Conservation (phyloP, 2,888 invertebrate genomes). For the Drosophila formosana region DNA sequence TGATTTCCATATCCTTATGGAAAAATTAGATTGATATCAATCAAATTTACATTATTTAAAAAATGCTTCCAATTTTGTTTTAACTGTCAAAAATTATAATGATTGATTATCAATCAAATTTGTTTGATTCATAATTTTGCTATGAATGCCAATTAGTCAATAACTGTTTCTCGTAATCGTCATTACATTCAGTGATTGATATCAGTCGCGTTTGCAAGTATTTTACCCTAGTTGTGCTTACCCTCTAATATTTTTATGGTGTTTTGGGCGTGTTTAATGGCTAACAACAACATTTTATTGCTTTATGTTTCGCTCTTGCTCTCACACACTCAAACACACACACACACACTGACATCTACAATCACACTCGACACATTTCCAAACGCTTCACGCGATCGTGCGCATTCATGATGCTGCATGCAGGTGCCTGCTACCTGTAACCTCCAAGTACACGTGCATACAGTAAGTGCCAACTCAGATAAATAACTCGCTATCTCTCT, state of each 20-base stretch:
- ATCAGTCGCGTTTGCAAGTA: slow-evolving; percentile 39
- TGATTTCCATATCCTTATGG: no score
- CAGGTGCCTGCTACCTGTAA: slow-evolving; percentile 88
- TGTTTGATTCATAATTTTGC: no score
- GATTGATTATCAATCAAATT: no score
- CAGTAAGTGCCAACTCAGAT: slow-evolving; percentile 87
- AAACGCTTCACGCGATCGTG: slow-evolving; percentile 59
- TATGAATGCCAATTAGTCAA: no score
- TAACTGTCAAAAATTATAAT: no score
- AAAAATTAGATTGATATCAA: neutral
- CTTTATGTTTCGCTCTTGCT: slow-evolving; percentile 63
- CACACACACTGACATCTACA: slow-evolving; percentile 28
- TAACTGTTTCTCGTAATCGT: neutral
- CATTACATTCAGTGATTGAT: neutral
- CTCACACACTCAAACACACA: slow-evolving; percentile 31
- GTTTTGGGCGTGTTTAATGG: slow-evolving; percentile 48
- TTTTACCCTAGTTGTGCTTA: slow-evolving; percentile 2
- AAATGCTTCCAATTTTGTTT: no score
- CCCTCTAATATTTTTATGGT: slow-evolving; percentile 43
- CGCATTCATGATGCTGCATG: slow-evolving; percentile 59
- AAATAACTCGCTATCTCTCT: slow-evolving; percentile 3
- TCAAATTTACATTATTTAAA: neutral
- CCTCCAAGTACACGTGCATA: slow-evolving; percentile 88
- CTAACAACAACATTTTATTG: slow-evolving; percentile 71
- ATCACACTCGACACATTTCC: slow-evolving; percentile 33